These are phyloP conservation scores for Masticophis lateralis DNA, from an alignment of 2,797 vertebrate species.

Conservation along the genomic window DNA sequence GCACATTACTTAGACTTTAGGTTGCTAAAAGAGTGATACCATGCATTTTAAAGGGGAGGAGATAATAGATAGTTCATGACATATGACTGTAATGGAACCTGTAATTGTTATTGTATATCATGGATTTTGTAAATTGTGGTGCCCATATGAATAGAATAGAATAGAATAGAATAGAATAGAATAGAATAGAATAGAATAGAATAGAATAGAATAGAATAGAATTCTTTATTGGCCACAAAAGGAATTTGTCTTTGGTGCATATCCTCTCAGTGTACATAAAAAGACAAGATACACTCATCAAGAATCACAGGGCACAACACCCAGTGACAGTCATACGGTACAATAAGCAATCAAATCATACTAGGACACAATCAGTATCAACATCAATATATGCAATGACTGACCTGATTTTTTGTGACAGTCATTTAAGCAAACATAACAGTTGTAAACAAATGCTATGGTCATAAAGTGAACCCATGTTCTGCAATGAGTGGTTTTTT, in stretches of 20 bases:
- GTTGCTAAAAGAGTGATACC: neutral
- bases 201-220: too few relatives aligned
- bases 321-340: too few relatives aligned
- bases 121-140: neutral
- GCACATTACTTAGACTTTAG: neutral
- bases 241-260: too few relatives aligned
- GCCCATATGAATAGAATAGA: neutral
- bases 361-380: too few relatives aligned
- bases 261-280: too few relatives aligned
- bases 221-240: too few relatives aligned
- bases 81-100: neutral
- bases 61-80: neutral
- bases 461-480: neutral
- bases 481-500: neutral
- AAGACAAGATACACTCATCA: too few relatives aligned
- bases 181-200: too few relatives aligned
- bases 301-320: too few relatives aligned
- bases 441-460: neutral
- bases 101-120: neutral
- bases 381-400: neutral
- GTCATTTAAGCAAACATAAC: neutral
- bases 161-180: too few relatives aligned
- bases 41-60: neutral
- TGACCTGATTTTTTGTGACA: neutral
- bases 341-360: too few relatives aligned